Evolutionary conservation across 2,113 vertebrate species (phyloP), one percentile per base, ranked within the genome.

Genomic region (Petrocephalus microphthalmus): DNA sequence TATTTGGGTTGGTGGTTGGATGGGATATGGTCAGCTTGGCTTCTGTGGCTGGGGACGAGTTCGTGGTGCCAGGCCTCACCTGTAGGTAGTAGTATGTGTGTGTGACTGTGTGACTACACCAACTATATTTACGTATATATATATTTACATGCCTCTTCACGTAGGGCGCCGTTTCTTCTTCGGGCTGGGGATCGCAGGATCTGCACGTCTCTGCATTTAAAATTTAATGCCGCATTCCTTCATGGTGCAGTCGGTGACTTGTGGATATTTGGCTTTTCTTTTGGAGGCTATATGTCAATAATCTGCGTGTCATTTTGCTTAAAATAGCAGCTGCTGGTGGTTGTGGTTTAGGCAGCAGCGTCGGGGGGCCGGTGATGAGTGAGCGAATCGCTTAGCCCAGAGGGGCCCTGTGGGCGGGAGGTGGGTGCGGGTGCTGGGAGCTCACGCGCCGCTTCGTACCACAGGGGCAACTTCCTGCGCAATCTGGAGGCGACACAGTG

Each of bases 401-500:
- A 71, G 60, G 60, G 64, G n/a, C 19, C 37, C 74, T 81, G 13
- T 42, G 74, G 60, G 60, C 2, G 60, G 60, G 37, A 20, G 74
- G 15, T 7, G n/a, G 25, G 25, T 37, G 33, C 10, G 0, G 25
- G 22, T 45, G 13, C 71, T 11, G 37, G 8, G 19, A 49, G 20
- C 22, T 88, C 54, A 29, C 29, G 37, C 8, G 42, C 8, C 20
- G 1, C 74, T 20, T 87, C 88, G 22, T 87, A 92, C 92, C 89
- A 0, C 93, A 99, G 98, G 97, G 95, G 95, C 92, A 89, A 94
- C 20, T 99, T 99, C 94, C 93, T 99, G 93, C 96, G 96, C 89
- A 97, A 92, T 90, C 94, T 99, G 89, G 97, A 95, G 0, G 97
- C 94, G 3, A 94, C 96, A 0, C 93, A 96, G 49, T 90, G 90